Base-by-base conservation (phyloP, 2,888 invertebrate genomes). In the Eurytoma californica region DNA sequence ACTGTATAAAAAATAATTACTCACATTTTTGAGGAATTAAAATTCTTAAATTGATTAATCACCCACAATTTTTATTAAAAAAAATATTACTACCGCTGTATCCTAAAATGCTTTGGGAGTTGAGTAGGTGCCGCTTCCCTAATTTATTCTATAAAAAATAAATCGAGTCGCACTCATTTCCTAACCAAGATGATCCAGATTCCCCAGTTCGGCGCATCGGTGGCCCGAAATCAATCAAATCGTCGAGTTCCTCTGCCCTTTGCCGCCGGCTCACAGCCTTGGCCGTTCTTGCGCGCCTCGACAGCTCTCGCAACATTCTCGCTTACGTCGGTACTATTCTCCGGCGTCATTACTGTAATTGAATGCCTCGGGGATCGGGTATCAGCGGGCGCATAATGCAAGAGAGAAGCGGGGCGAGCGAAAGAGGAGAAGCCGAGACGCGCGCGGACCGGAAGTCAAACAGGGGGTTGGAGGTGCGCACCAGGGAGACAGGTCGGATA, bases 301-400 rank as follows among this genome's bases (percentile, higher is more conserved):
- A 30, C 53, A 39, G 47, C 39, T 3, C 49, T n/a, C 13, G 61
- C 67, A 68, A 78, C 61, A 72, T 78, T 72, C 53, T 73, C 67
- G 67, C 67, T 77, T 72, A 72, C 72, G 77, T 72, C 55, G 58
- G 49, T 39, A 51, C 49, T 73, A 67, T 49, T 74, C 66, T 70
- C 28, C 7, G 53, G 70, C 67, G 76, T 83, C 83, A 86, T 88
- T 86, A 86, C 86, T 84, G 85, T 86, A 87, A 87, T 87, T 86
- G 85, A 88, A 87, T 85, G 84, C 84, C 83, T 84, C 82, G 16
- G 79, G 82, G 83, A 86, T 87, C 86, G 85, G 87, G 87, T 87
- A 86, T 86, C 86, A 83, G 83, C 76, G 81, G 82, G 77, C 68
- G 79, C 70, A 85, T 82, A 83, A 85, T 83, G 82, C 81, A 83